Conservation (phyloP, 2,888 invertebrate genomes). For the Malacosoma neustria region DNA sequence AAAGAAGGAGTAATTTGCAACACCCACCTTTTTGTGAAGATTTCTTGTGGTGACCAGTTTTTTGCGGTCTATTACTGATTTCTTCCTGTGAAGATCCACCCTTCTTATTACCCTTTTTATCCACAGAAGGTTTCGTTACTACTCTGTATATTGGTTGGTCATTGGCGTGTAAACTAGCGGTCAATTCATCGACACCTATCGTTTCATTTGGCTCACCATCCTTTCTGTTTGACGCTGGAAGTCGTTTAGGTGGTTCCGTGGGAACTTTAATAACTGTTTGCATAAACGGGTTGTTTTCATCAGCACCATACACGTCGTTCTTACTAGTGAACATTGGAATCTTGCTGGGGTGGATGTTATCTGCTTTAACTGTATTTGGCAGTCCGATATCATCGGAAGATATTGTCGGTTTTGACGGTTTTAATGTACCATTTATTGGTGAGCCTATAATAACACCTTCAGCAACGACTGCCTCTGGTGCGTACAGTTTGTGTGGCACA, state of each 20-base stretch:
- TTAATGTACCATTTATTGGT: conserved; percentile 24
- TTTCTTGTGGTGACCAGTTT: conserved; percentile 61
- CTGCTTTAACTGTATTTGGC: conserved; percentile 24
- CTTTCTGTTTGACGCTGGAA: conserved; percentile 48
- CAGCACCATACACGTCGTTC: conserved; percentile 52
- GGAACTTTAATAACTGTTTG: conserved; percentile 60
- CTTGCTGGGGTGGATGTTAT: conserved; percentile 49
- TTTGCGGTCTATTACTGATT: conserved; percentile 38
- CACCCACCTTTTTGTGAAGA: conserved; percentile 57
- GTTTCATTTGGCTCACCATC: conserved; percentile 57
- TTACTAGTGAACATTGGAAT: conserved; percentile 43
- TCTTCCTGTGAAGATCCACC: conserved; percentile 40
- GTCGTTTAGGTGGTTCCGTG: conserved; percentile 45
- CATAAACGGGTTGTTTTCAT: conserved; percentile 58
- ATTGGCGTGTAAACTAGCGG: conserved; percentile 62
- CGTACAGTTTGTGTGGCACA: conserved; percentile 51
- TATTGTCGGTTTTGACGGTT: conserved; percentile 12
- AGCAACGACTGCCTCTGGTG: conserved; percentile 53
- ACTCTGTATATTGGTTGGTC: conserved; percentile 66
- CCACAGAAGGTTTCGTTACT: conserved; percentile 58
- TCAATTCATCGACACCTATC: conserved; percentile 54
- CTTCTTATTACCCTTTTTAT: conserved; percentile 59
- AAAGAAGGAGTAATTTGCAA: background rate
- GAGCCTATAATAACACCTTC: conserved; percentile 37
- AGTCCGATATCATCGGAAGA: conserved; percentile 24